Base-by-base conservation (phyloP, 2,888 invertebrate species). In the Antitype chi region DNA sequence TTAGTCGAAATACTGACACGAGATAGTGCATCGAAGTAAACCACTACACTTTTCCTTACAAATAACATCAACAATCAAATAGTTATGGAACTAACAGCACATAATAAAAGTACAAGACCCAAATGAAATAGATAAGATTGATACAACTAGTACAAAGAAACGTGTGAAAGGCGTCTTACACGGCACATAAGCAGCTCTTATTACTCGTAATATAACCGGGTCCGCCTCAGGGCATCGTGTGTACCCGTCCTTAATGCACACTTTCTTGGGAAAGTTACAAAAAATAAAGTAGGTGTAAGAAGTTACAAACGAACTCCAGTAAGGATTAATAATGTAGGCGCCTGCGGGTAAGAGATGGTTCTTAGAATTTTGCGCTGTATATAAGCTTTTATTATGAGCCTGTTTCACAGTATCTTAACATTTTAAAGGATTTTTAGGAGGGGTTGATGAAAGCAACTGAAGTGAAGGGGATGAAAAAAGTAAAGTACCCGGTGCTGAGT, bases 251-350 rank as follows among this genome's bases (percentile, higher is more conserved):
- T 84, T 90, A 90, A 89, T 83, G 81, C 74, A 88, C 85, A 79
- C 87, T 82, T 85, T 85, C 87, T 85, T 90, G 87, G 85, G 89
- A 89, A 89, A 89, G 85, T 87, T 87, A 74, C 74, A 88, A 86
- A 89, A 89, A 89, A 83, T 77, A 72, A 89, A 85, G 80, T 83
- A 76, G 70, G 81, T 85, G 64, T 79, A 78, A 80, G 76, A 80
- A 79, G 70, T 76, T 76, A 76, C 82, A 75, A 80, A 85, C 73
- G 83, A 83, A 83, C 73, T 77, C 28, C 70, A 70, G 64, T 80
- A 68, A 74, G 80, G 80, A 88, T 88, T 88, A 84, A 82, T 85
- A 82, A 81, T 80, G 72, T 70, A 78, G 13, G 3, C 59, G 82
- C 85, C 78, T 63, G 81, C 70, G 80, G 84, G 62, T 64, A 60